Evolutionary conservation across 2,797 vertebrate genomes (phyloP).

Genomic region (Coreius guichenoti): DNA sequence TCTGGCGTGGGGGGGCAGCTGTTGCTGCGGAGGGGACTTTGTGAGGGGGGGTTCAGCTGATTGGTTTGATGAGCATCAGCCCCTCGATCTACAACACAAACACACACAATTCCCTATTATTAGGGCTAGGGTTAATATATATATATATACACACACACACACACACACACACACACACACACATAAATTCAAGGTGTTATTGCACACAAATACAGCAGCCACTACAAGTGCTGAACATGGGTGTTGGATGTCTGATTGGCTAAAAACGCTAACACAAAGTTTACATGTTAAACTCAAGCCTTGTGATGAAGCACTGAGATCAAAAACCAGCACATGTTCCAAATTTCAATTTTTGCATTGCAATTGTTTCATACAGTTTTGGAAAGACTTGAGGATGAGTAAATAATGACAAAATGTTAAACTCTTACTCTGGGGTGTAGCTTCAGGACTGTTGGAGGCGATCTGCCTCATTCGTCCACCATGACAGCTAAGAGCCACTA

Average conservation of each 20-base stretch:
- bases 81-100: conserved; percentile 76
- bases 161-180: too few relatives aligned
- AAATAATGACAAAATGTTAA: conserved; percentile 1
- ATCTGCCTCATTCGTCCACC: conserved; percentile 90
- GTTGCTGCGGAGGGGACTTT: conserved; percentile 68
- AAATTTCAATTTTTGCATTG: not conserved
- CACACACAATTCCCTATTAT: conserved; percentile 15
- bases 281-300: not conserved
- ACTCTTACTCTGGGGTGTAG: conserved; percentile 86
- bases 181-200: not conserved
- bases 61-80: conserved; percentile 80
- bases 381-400: not conserved
- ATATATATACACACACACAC: too few relatives aligned
- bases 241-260: not conserved
- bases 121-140: not conserved
- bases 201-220: not conserved
- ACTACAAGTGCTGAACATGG: not conserved
- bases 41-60: conserved; percentile 64
- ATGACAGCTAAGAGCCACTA: conserved; percentile 96
- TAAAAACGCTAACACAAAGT: not conserved
- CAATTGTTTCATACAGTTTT: not conserved
- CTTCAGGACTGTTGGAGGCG: conserved; percentile 84
- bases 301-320: not conserved
- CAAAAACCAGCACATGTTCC: not conserved
- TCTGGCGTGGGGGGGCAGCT: conserved; percentile 72